phyloP scores from a whole-genome alignment of 2,888 invertebrate species.

The Tenthredo scrophulariae region DNA sequence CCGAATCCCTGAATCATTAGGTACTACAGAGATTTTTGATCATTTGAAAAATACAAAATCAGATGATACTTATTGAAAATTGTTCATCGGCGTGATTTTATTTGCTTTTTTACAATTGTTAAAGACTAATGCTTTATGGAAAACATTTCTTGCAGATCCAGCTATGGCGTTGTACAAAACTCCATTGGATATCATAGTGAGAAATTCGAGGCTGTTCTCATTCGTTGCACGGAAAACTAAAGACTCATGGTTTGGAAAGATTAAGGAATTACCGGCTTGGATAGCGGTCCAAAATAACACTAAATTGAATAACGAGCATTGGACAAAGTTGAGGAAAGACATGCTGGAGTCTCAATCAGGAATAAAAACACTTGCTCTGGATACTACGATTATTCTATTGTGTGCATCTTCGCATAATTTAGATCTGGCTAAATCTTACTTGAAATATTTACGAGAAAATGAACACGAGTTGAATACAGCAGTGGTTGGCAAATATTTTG shows the following conservation, averaged over 20 bases:
- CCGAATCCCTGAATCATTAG: background rate
- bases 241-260: background rate
- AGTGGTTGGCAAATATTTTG: slow-evolving; percentile 81
- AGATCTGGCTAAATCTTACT: slow-evolving; percentile 81
- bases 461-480: slow-evolving; percentile 81
- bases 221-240: background rate
- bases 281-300: background rate
- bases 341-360: slow-evolving; percentile 75
- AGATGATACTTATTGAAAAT: background rate
- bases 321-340: slow-evolving; percentile 78
- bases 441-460: slow-evolving; percentile 80
- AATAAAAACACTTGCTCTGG: slow-evolving; percentile 80
- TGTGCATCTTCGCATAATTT: slow-evolving; percentile 79
- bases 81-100: background rate
- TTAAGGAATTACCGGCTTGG: background rate
- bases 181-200: background rate
- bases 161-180: slow-evolving; percentile 27
- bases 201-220: background rate
- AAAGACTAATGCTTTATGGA: background rate
- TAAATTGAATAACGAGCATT: slow-evolving; percentile 63
- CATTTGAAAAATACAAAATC: background rate
- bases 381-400: slow-evolving; percentile 81
- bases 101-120: background rate
- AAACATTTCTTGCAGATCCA: background rate
- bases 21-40: background rate